Conservation (phyloP, 2,888 invertebrate genomes). For the Erebia aethiops region DNA sequence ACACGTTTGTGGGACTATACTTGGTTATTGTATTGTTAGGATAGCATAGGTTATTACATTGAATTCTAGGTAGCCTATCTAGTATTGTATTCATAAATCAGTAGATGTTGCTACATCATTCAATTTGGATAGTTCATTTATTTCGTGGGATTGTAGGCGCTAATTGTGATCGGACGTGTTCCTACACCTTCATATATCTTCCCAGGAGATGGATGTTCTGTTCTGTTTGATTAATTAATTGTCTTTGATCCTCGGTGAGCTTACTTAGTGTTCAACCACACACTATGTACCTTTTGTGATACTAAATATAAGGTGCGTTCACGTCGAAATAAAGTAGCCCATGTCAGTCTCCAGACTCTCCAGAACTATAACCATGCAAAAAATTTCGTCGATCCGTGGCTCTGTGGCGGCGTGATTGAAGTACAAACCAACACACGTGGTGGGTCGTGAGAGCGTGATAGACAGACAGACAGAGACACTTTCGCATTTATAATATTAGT, state of each 20-base stretch:
- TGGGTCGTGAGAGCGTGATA: too few species aligned
- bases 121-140: conserved; percentile 62
- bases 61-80: neutral
- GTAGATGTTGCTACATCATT: conserved; percentile 56
- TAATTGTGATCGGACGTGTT: conserved; percentile 44
- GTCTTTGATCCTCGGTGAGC: conserved; percentile 23
- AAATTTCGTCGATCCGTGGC: too few species aligned
- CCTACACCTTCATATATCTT: conserved; percentile 32
- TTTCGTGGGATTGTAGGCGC: conserved; percentile 45
- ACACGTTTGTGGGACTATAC: too few species aligned
- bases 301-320: neutral
- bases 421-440: too few species aligned
- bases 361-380: too few species aligned
- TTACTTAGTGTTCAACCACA: neutral
- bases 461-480: too few species aligned
- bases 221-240: conserved; percentile 35
- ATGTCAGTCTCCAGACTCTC: too few species aligned
- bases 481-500: too few species aligned
- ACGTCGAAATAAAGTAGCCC: too few species aligned
- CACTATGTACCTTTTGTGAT: neutral
- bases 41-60: neutral
- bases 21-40: too few species aligned
- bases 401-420: too few species aligned
- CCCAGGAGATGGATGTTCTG: conserved; percentile 32
- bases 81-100: conserved; percentile 56